Base-by-base conservation (phyloP, 1,140 invertebrate genomes). In the Propsilocerus akamusi region DNA sequence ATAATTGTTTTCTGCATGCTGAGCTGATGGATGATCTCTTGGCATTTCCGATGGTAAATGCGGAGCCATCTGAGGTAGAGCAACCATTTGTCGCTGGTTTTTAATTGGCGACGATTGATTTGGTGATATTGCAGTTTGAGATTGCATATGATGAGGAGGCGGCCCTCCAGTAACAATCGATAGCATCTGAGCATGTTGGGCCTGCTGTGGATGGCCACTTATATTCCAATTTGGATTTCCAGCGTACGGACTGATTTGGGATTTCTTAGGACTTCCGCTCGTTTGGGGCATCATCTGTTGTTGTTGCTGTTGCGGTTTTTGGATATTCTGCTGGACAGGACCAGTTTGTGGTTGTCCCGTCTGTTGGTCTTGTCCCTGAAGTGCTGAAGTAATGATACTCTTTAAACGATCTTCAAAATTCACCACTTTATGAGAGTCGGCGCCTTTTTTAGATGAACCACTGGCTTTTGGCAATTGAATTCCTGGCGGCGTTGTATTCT, bases 321-420 rank as follows among this genome's bases (percentile, higher is more conserved):
- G 55, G n/a, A 20, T 23, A 22, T 46, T 46, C 4, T 34, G n/a
- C 22, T 41, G 34, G 14, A 25, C 26, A 25, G 49, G 26, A n/a
- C 23, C 49, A 2, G 30, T 24, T 26, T 51, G 48, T 12, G 47
- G 26, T 12, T 47, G 50, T 10, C 4, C 23, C 4, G 26, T 22
- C 14, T 47, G 46, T 11, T 52, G 51, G 23, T 51, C 49, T 26
- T 53, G 51, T 14, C 46, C 32, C 22, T 52, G 53, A 12, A 94
- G 63, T 17, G 87, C 86, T 30, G 82, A 87, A 4, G 87, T 91
- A 49, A 94, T 92, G 47, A 94, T 91, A 63, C 82, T 87, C 64
- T 92, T 91, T 4, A 94, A 70, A n/a, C 87, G 72, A 63, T 92
- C 87, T 62, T 93, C 87, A 61, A 89, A 92, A 64, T 91, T 87